Evolutionary conservation across 2,797 vertebrate species (phyloP), one percentile per base, ranked within the genome.

Genomic region (Micrastur ruficollis): DNA sequence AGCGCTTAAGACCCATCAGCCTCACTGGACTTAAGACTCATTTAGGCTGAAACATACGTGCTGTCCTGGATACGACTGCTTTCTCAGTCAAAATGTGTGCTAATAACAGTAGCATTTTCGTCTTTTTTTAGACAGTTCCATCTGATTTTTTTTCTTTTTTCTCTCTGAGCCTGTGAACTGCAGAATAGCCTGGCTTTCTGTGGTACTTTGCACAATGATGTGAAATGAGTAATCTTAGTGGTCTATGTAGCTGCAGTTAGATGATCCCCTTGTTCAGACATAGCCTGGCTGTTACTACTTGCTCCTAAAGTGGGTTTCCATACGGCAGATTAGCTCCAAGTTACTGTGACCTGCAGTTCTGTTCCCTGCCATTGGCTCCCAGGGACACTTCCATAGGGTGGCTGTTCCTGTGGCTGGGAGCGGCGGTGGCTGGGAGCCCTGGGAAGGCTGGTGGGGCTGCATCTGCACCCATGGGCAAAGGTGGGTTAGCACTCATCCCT

Each of bases 361-460:
- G 5, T 9, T 73, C 8, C 27, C 44, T 42, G 46, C 9, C 11
- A 9, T 13, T 32, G 1, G 1, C 1, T 2, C 11, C 0, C 0
- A 61, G 36, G 40, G 25, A 29, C 14, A 22, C 4, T 65, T 72
- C 36, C 26, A 27, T 6, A 22, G 26, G 7, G 16, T n/a, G 19
- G 3, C 23, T 55, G 27, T 27, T 74, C 7, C 29, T 25, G 16
- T 26, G 21, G 2, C 32, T 89, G 47, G 14, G 29, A 66, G 12
- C 0, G 0, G 5, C 26, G 27, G 9, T 66, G 14, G 46, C 42
- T 16, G 5, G 26, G 20, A 74, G 21, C 11, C 9, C 26, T 7
- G 5, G 5, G 16, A 17, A 52, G 25, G 38, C 21, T 84, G 20
- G 44, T 86, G 65, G 20, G 61, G 16, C 36, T 68, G 13, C 0